These are phyloP conservation scores for Heterochromis multidens DNA, from an alignment of 2,113 vertebrate genomes.

Conservation along the genomic window DNA sequence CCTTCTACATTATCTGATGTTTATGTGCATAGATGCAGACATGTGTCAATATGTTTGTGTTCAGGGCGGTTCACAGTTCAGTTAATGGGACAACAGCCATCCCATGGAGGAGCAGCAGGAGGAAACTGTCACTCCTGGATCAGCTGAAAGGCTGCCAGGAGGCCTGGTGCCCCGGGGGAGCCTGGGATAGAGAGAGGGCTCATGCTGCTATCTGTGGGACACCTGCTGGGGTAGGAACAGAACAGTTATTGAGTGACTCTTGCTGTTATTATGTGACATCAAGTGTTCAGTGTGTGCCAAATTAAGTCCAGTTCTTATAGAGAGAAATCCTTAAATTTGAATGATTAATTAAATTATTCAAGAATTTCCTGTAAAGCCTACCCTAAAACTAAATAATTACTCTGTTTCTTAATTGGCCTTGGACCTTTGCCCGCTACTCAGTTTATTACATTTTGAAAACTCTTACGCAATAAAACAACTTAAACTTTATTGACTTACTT, in stretches of 20 bases:
- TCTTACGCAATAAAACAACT: neutral
- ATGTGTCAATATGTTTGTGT: neutral
- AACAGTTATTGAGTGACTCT: neutral
- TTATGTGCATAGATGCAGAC: neutral
- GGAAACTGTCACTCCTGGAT: conserved; percentile 56
- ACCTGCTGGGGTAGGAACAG: conserved; percentile 76
- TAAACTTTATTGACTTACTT: neutral
- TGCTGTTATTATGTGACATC: neutral
- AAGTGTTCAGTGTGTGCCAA: neutral
- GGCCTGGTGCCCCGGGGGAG: conserved; percentile 74
- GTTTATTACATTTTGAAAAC: neutral
- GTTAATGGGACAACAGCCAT: conserved; percentile 59
- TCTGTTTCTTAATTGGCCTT: neutral
- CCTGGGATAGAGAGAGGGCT: conserved; percentile 60
- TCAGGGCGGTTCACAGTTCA: conserved; percentile 47
- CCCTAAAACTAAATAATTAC: neutral
- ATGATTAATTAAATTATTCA: neutral
- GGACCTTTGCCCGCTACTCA: neutral
- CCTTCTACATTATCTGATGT: neutral
- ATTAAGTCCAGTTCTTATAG: neutral
- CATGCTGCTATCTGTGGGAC: conserved; percentile 67
- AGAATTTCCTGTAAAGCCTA: neutral
- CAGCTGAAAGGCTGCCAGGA: conserved; percentile 71
- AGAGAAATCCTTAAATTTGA: neutral
- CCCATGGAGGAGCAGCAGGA: conserved; percentile 57